Evolutionary conservation across 2,888 invertebrate genomes (phyloP), one percentile per base, ranked within the genome.

Genomic region (Xylota segnis): DNA sequence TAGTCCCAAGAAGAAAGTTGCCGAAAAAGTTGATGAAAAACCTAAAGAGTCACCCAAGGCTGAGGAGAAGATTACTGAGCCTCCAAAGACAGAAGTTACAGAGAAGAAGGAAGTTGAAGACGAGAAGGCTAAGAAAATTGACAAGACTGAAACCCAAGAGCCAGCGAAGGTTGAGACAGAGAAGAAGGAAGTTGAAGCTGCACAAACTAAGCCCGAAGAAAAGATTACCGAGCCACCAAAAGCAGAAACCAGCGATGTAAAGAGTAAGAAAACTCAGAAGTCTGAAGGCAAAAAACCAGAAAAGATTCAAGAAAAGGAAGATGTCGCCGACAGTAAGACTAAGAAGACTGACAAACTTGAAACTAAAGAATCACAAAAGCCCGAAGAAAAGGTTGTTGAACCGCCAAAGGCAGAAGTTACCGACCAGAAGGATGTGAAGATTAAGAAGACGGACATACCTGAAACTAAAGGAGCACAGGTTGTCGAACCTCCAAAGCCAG

Each of bases 1-100:
- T 12, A 66, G 66, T n/a, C 66, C 77, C 61, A 72, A 72, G 84
- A 77, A 79, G 74, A 78, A 72, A 83, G 87, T 87, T 86, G 52
- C 86, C 81, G 43, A 87, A 87, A 79, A 87, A 72, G 52, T 40
- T 34, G 82, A 89, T 58, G 87, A 88, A 34, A 89, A 40, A 5
- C 0, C 18, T 5, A 27, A 40, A 4, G 54, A 54, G 14, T 88
- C 89, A 66, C 86, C 10, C 87, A 90, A 70, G 71, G 86, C 56
- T 56, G 59, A 75, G 5, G 43, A 29, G 32, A 56, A 34, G 27
- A 52, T 37, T 23, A 52, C 5, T 27, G 59, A 37, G 40, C 32
- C 6, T 12, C 3, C 14, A 10, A 45, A 68, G 14, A 14, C n/a
- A 14, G 43, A 43, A 34, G 23, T 10, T 27, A 52, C 32, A 18